Evolutionary conservation across 2,797 vertebrate species (phyloP).

Genomic region (Rhinogobio ventralis): DNA sequence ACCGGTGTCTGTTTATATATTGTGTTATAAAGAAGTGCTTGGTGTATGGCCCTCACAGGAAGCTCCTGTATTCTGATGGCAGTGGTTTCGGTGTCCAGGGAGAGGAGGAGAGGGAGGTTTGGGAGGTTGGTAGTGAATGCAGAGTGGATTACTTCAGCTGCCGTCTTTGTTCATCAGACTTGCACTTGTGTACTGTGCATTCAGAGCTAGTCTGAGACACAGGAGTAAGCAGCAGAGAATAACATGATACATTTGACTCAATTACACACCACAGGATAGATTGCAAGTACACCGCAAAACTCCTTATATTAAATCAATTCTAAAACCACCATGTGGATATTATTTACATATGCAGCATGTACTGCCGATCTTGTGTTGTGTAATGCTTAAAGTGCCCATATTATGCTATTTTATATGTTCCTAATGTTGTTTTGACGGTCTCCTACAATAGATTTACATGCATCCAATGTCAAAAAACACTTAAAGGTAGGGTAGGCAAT

Average conservation of each 20-base stretch:
- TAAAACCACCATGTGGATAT: slow-evolving; percentile 25
- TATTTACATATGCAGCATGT: slow-evolving; percentile 1
- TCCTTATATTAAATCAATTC: slow-evolving; percentile 20
- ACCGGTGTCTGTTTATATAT: not conserved
- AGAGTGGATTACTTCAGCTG: slow-evolving; percentile 74
- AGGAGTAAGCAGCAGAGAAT: slow-evolving; percentile 11
- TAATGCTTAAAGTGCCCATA: not conserved
- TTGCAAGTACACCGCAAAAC: slow-evolving; percentile 9
- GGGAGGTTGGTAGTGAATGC: slow-evolving; percentile 67
- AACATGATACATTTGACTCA: slow-evolving; percentile 19
- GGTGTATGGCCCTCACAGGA: slow-evolving; percentile 74
- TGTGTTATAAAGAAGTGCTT: slow-evolving; percentile 59
- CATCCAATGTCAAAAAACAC: not conserved
- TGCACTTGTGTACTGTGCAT: slow-evolving; percentile 58
- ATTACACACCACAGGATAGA: slow-evolving; percentile 15
- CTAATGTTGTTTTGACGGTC: not conserved
- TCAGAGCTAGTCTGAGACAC: slow-evolving; percentile 35
- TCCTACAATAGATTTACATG: not conserved
- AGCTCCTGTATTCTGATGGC: slow-evolving; percentile 72
- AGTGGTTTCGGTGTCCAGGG: slow-evolving; percentile 60
- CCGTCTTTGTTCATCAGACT: slow-evolving; percentile 71
- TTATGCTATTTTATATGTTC: not conserved
- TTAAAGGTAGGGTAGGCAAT: too few species aligned
- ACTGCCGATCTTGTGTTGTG: not conserved
- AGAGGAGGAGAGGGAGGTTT: slow-evolving; percentile 56